Evolutionary conservation across 2,113 vertebrate genomes (phyloP).

Genomic region (Kryptolebias marmoratus): DNA sequence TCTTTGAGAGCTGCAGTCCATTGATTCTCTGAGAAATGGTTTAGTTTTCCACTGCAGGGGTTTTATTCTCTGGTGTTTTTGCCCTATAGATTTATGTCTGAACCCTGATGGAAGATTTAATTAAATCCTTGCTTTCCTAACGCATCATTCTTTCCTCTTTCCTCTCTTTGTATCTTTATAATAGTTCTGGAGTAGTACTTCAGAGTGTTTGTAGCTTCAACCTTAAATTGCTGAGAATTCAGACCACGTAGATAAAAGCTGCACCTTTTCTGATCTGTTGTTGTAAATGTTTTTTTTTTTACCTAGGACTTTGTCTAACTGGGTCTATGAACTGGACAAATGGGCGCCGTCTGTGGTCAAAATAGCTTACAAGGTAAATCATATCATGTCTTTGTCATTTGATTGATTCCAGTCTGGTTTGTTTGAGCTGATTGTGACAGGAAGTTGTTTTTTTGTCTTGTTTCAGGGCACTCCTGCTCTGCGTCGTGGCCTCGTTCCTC

Average conservation of each 20-base stretch:
- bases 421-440: neutral
- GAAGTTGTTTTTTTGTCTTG: neutral
- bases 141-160: neutral
- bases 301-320: conserved; percentile 93
- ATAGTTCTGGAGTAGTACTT: neutral
- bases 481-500: conserved; percentile 92
- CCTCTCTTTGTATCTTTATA: neutral
- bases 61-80: conserved; percentile 3
- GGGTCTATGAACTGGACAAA: conserved; percentile 97
- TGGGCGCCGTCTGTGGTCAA: conserved; percentile 98
- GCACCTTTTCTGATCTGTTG: neutral
- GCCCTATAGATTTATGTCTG: neutral
- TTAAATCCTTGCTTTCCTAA: neutral
- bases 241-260: neutral
- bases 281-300: neutral
- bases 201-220: neutral
- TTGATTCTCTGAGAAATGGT: conserved; percentile 1
- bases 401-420: neutral
- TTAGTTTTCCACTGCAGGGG: rapidly evolving
- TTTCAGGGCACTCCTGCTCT: conserved; percentile 91
- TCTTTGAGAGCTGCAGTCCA: neutral
- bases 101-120: neutral
- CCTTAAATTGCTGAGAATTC: neutral
- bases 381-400: neutral
- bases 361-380: conserved; percentile 95